Evolutionary conservation across 1,140 invertebrate species (phyloP).

Genomic region (Psilanteris sp.): DNA sequence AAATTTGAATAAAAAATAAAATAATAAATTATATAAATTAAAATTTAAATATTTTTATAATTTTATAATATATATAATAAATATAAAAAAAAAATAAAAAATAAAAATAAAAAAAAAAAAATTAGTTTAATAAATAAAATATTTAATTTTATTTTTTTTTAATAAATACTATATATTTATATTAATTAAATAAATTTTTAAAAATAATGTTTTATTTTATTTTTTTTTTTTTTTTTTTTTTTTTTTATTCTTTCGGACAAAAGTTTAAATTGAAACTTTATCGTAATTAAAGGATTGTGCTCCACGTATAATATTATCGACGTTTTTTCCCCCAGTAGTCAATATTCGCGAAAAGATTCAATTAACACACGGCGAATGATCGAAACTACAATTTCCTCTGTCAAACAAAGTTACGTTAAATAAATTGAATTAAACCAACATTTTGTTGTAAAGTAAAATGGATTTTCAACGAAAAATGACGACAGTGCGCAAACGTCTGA

Average conservation of each 20-base stretch:
- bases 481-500: neutral
- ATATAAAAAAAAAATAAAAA: too few species aligned
- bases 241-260: neutral
- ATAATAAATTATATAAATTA: too few species aligned
- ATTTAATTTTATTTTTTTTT: too few species aligned
- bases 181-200: too few species aligned
- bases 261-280: slow-evolving; percentile 35
- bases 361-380: slow-evolving; percentile 34
- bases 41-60: too few species aligned
- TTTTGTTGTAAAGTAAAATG: slow-evolving; percentile 34
- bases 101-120: too few species aligned
- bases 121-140: too few species aligned
- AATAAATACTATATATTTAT: too few species aligned
- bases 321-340: slow-evolving; percentile 19
- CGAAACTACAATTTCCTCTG: slow-evolving; percentile 38
- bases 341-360: slow-evolving; percentile 37
- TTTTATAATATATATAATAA: too few species aligned
- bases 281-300: slow-evolving; percentile 29
- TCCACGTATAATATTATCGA: slow-evolving; percentile 30
- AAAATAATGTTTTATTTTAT: too few species aligned
- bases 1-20: too few species aligned
- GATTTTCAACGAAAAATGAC: slow-evolving; percentile 24
- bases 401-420: slow-evolving; percentile 40
- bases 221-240: too few species aligned
- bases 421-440: slow-evolving; percentile 42